Evolutionary conservation across 2,797 vertebrate genomes (phyloP), one percentile per base, ranked within the genome.

Genomic region (Anniella stebbinsi): DNA sequence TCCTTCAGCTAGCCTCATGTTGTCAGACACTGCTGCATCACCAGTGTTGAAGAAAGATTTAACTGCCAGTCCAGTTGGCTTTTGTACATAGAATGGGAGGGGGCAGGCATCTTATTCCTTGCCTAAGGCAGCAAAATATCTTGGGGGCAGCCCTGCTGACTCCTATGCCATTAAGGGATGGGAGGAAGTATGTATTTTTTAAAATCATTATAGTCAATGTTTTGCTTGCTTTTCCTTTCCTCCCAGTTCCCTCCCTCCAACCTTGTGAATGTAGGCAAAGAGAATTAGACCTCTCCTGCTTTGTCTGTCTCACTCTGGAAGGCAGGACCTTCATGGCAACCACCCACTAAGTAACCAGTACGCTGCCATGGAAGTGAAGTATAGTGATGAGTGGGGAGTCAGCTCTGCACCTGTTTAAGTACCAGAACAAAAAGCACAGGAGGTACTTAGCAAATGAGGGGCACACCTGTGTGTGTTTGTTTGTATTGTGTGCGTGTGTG

Each of bases 351-450:
- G 86, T 80, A 87, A 87, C 86, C 86, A 77, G 70, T 2, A 1
- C 36, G 72, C 89, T 90, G 89, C 80, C 86, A 91, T 90, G 87
- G 54, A 93, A 93, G 93, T 92, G 78, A 0, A 15, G 86, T 69
- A 28, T 87, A 72, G 91, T 87, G 94, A 5, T 18, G 86, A 78
- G 84, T 1, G 2, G 91, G 87, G 87, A 88, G 92, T 93, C 72
- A 48, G 91, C 85, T 96, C 94, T 91, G 90, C 97, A 97, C 96
- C 96, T 97, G 96, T 92, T 96, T 95, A 94, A 94, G 92, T 89
- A 89, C 57, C 88, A 91, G 91, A 96, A 95, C 90, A 96, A 94
- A 94, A 96, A 89, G 84, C 57, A 9, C 63, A 91, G 95, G 96
- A 94, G 92, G 81, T 90, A 93, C 90, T 80, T 93, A 91, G 95